These are phyloP conservation scores for Rhincodon typus DNA, from an alignment of 2,797 vertebrate species.

Conservation along the genomic window DNA sequence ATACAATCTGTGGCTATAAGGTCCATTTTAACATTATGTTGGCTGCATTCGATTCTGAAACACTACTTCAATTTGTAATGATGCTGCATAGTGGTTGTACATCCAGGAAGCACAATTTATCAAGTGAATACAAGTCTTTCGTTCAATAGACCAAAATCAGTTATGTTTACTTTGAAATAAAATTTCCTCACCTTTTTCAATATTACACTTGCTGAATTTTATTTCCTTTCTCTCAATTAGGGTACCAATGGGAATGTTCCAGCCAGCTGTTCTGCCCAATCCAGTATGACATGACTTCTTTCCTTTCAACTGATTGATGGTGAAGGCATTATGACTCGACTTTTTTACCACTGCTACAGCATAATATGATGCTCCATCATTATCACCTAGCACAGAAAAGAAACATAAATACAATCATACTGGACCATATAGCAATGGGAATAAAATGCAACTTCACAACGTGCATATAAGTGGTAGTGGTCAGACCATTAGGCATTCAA, in stretches of 20 bases:
- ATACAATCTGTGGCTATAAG: neutral
- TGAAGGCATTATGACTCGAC: constrained; percentile 58
- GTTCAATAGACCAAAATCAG: neutral
- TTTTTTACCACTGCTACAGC: constrained; percentile 76
- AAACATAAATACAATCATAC: neutral
- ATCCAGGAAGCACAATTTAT: neutral
- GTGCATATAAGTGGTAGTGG: too few relatives aligned
- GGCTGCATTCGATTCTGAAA: too few relatives aligned
- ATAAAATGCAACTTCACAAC: neutral
- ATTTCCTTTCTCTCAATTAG: constrained; percentile 63
- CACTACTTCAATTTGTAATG: too few relatives aligned
- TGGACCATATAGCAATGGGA: neutral
- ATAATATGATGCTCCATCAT: constrained; percentile 67
- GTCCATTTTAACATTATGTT: neutral
- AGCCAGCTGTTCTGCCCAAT: constrained; percentile 71
- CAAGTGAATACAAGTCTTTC: neutral
- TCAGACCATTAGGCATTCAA: neutral
- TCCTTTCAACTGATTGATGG: constrained; percentile 66
- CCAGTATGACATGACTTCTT: constrained; percentile 81
- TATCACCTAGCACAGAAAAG: constrained; percentile 52
- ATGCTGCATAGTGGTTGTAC: too few relatives aligned
- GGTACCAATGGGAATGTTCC: constrained; percentile 72
- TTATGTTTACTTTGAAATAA: neutral
- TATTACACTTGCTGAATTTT: constrained; percentile 55
- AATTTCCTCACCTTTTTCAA: constrained; percentile 59